phyloP scores from a whole-genome alignment of 2,888 invertebrate genomes.

The Saturnia pavonia region DNA sequence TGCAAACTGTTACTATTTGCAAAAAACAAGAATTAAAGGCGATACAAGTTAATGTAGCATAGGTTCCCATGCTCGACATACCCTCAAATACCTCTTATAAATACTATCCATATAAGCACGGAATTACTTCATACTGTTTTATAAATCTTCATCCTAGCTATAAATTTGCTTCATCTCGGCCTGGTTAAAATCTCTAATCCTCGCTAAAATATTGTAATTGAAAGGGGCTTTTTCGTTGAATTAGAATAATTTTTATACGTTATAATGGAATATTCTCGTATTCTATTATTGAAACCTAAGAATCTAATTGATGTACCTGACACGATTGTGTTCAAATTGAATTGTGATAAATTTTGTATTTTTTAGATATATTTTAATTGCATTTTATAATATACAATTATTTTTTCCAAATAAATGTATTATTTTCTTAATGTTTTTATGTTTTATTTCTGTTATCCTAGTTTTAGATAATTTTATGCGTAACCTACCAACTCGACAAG shows the following conservation, averaged over 20 bases:
- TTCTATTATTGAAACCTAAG: neutral
- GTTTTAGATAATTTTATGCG: neutral
- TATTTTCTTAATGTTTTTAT: slow-evolving; percentile 28
- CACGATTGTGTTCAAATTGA: slow-evolving; percentile 33
- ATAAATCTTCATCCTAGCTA: too few relatives aligned
- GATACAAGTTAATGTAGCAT: too few relatives aligned
- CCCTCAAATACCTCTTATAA: too few relatives aligned
- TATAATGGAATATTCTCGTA: neutral
- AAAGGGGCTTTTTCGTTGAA: neutral
- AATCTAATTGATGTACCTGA: slow-evolving; percentile 40
- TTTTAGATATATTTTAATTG: slow-evolving; percentile 38
- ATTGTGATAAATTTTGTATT: slow-evolving; percentile 47
- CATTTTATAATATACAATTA: slow-evolving; percentile 37
- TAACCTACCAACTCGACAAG: too few relatives aligned
- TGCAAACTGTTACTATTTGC: too few relatives aligned
- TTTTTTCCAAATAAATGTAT: slow-evolving; percentile 39
- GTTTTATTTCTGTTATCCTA: neutral
- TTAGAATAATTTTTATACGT: neutral
- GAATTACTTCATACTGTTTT: too few relatives aligned
- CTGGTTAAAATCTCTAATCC: too few relatives aligned
- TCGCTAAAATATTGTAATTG: too few relatives aligned
- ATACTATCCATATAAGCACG: too few relatives aligned
- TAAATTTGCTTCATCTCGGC: too few relatives aligned
- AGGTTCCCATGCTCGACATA: too few relatives aligned
- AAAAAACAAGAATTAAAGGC: too few relatives aligned